phyloP scores from a whole-genome alignment of 2,113 vertebrate species.

The Brachypteracias leptosomus region DNA sequence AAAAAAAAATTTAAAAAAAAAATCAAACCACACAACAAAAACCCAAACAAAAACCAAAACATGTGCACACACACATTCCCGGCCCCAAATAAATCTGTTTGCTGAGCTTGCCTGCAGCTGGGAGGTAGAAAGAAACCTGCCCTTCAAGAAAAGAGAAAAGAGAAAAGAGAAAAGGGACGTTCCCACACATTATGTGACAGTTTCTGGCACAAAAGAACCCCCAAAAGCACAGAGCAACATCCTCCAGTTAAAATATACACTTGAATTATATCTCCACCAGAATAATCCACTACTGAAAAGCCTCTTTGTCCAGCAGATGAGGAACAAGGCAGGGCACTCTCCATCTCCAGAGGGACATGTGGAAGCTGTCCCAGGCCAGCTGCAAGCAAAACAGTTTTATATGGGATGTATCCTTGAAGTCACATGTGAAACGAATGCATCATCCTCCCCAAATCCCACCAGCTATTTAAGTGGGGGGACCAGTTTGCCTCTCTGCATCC shows the following conservation, averaged over 20 bases:
- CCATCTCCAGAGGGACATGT: background rate
- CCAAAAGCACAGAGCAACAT: background rate
- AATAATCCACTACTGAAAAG: background rate
- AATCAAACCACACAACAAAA: background rate
- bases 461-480: rapidly evolving
- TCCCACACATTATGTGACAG: background rate
- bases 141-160: background rate
- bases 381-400: background rate
- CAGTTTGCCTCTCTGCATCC: background rate
- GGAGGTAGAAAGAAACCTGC: background rate
- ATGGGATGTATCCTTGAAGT: background rate
- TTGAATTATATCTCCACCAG: background rate
- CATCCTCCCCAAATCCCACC: background rate
- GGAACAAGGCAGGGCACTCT: background rate
- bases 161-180: background rate
- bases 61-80: background rate
- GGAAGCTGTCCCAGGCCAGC: background rate
- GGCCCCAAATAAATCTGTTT: background rate
- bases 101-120: background rate
- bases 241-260: background rate
- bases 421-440: background rate
- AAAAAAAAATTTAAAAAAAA: background rate
- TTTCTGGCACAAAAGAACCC: background rate
- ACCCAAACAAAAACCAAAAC: background rate
- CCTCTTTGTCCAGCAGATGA: background rate